Base-by-base conservation (phyloP, 2,888 invertebrate genomes). In the Tachystola acroxantha region DNA sequence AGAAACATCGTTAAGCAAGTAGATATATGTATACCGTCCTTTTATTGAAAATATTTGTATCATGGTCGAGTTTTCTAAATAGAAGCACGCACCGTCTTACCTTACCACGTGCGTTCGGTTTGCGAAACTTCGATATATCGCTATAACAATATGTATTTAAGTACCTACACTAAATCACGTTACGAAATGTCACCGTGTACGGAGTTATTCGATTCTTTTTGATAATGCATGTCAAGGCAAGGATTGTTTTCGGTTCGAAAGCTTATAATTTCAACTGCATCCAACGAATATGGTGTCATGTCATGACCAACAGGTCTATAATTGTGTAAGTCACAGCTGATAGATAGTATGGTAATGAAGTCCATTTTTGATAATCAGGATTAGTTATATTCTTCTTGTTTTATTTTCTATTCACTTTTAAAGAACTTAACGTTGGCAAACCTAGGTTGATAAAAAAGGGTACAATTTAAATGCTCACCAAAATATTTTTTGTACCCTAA, bases 61-160 rank as follows among this genome's bases (percentile, higher is more conserved):
- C 36, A 33, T 19, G 39, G 34, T 33, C 36, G 34, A 34, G 38
- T 45, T 45, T 42, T 45, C 42, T 42, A 42, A 42, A 45, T 42
- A 34, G 40, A 40, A 36, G 34, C 45, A 45, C 42, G 35, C 38
- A 32, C 26, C 29, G 9, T 10, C 16, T n/a, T 7, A 20, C 19
- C 16, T n/a, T 7, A 20, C 19, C 26, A 34, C 30, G 29, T 26
- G 14, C 10, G 32, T 20, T 39, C 25, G 30, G 27, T 35, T 39
- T 39, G 35, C 39, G 39, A 39, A 39, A 32, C 20, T 16, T 32
- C 38, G 26, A 34, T 31, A 26, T 26, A 14, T 29, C 14, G 29
- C 9, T 29, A 29, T 11, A 27, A 27, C 27, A 27, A 27, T 27
- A 12, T 4, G n/a, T 14, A 14, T 13, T n/a, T n/a, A n/a, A n/a